Conservation (phyloP, 2,888 invertebrate species). For the Morinoia aosen region DNA sequence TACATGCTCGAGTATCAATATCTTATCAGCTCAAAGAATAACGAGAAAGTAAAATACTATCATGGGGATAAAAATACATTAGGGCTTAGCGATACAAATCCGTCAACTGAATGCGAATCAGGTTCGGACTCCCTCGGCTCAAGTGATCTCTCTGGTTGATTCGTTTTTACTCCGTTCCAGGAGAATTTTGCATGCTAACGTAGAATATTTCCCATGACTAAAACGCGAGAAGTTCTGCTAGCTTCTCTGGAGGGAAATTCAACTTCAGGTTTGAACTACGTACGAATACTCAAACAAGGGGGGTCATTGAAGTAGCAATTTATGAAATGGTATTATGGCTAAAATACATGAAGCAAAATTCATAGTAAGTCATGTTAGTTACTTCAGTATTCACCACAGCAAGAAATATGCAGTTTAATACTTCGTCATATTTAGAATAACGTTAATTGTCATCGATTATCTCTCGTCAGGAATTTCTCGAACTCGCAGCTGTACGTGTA, state of each 20-base stretch:
- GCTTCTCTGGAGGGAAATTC: background rate
- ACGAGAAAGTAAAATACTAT: no score
- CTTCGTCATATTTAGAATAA: background rate
- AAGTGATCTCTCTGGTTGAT: no score
- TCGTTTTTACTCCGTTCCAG: no score
- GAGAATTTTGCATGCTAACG: no score
- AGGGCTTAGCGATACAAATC: no score
- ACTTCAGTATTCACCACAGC: background rate
- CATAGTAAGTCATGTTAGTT: background rate
- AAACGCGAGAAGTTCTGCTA: background rate
- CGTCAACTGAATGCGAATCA: no score
- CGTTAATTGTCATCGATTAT: background rate
- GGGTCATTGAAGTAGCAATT: background rate
- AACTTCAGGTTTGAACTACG: background rate
- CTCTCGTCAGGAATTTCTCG: constrained; percentile 56
- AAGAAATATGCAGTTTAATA: background rate
- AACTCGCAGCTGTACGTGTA: constrained; percentile 74
- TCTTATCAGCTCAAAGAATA: no score
- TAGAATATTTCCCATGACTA: background rate
- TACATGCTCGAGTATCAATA: no score
- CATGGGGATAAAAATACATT: no score
- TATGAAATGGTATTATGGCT: background rate
- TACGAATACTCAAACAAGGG: background rate
- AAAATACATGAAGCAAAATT: background rate
- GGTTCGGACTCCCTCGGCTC: no score